These are phyloP conservation scores for Ctenomys sociabilis DNA, from an alignment of 2,113 vertebrate genomes.

Conservation along the genomic window DNA sequence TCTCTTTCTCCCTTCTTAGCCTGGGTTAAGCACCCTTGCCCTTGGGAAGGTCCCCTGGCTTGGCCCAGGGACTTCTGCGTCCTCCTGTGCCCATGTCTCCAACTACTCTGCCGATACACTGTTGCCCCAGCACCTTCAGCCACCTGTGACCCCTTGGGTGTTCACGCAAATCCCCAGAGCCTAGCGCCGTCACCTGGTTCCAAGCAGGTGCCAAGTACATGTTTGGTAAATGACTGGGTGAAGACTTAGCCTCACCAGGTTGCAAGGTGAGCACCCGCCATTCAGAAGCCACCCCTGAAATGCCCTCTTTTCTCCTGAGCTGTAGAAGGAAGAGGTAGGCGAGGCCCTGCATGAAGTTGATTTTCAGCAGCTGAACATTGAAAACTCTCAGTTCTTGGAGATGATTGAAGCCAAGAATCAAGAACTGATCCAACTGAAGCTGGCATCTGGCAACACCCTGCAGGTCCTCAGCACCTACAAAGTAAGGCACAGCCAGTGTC, in stretches of 20 bases:
- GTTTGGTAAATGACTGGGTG: not conserved
- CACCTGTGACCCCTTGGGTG: not conserved
- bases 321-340: constrained; percentile 87
- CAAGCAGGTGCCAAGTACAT: not conserved
- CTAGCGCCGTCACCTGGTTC: not conserved
- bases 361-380: constrained; percentile 88
- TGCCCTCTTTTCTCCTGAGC: not conserved
- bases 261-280: not conserved
- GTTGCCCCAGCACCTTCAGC: not conserved
- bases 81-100: too few relatives aligned
- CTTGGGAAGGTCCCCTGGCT: not conserved
- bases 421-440: constrained; percentile 86
- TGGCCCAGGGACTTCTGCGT: not conserved
- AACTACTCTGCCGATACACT: fast-evolving
- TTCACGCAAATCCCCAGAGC: not conserved
- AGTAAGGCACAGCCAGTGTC: constrained; percentile 75
- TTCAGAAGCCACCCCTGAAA: not conserved
- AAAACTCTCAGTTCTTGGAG: constrained; percentile 85
- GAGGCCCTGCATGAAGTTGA: constrained; percentile 82
- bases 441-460: constrained; percentile 80
- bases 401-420: constrained; percentile 84
- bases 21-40: not conserved
- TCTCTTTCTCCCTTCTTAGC: not conserved
- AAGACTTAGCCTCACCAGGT: not conserved
- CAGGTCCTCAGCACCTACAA: constrained; percentile 84